Conservation (phyloP, 1,140 invertebrate genomes). For the Drosophila auraria region DNA sequence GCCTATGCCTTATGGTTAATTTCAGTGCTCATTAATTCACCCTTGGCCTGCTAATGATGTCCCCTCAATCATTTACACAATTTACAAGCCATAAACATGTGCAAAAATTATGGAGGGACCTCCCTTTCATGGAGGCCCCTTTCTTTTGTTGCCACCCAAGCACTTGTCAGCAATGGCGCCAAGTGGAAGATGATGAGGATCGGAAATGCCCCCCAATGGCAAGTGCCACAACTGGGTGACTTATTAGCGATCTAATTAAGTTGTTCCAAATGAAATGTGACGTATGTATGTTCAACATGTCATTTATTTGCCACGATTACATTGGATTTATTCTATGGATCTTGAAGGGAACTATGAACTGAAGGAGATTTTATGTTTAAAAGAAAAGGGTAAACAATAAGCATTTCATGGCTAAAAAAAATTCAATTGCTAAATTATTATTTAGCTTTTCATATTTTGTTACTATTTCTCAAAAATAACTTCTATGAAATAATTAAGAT, state of each 20-base stretch:
- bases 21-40: constrained; percentile 28
- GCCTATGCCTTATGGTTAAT: neutral
- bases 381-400: neutral
- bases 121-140: constrained; percentile 5
- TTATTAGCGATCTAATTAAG: constrained; percentile 78
- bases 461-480: no score
- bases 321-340: constrained; percentile 17
- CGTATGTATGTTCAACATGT: constrained; percentile 57
- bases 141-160: constrained; percentile 67
- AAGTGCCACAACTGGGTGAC: constrained; percentile 60
- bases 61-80: constrained; percentile 62
- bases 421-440: no score
- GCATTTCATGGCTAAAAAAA: no score
- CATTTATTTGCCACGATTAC: constrained; percentile 51
- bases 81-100: constrained; percentile 59
- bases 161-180: constrained; percentile 78
- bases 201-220: constrained; percentile 20
- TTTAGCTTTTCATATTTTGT: no score
- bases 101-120: constrained; percentile 16
- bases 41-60: constrained; percentile 49
- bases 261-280: constrained; percentile 77
- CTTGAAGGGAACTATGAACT: neutral
- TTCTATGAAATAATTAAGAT: no score
- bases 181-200: constrained; percentile 43
- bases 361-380: neutral